phyloP scores from a whole-genome alignment of 1,140 invertebrate species.

The Asbolus verrucosus region DNA sequence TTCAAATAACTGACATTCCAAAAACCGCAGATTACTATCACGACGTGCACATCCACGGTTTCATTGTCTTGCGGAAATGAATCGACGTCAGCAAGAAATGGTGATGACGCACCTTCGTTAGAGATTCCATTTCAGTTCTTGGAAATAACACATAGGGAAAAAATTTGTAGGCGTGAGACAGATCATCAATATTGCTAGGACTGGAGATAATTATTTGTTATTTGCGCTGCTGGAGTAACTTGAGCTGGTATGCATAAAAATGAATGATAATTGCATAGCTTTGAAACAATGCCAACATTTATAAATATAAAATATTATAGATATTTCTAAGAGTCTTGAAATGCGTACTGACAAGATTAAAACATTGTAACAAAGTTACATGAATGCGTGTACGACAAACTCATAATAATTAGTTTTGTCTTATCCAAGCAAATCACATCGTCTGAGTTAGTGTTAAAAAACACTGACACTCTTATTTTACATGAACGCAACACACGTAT shows the following conservation, averaged over 20 bases:
- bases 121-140: background rate
- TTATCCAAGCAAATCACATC: constrained; percentile 56
- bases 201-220: too few species aligned
- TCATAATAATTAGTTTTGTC: constrained; percentile 52
- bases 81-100: constrained; percentile 2
- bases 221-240: too few species aligned
- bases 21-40: constrained; percentile 14
- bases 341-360: constrained; percentile 8
- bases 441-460: constrained; percentile 53
- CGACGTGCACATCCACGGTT: background rate
- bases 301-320: background rate
- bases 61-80: constrained; percentile 13
- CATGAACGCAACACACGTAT: constrained; percentile 50
- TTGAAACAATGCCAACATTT: background rate
- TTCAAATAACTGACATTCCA: constrained; percentile 11
- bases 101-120: constrained; percentile 22
- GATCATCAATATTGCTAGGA: too few species aligned
- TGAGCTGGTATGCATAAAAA: background rate
- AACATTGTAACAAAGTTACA: constrained; percentile 43
- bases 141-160: too few species aligned
- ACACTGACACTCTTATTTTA: constrained; percentile 56
- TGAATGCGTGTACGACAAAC: constrained; percentile 47
- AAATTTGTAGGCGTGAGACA: too few species aligned
- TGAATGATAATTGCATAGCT: too few species aligned
- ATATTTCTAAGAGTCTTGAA: constrained; percentile 4